phyloP scores from a whole-genome alignment of 2,888 invertebrate species.

The Lobophora halterata region DNA sequence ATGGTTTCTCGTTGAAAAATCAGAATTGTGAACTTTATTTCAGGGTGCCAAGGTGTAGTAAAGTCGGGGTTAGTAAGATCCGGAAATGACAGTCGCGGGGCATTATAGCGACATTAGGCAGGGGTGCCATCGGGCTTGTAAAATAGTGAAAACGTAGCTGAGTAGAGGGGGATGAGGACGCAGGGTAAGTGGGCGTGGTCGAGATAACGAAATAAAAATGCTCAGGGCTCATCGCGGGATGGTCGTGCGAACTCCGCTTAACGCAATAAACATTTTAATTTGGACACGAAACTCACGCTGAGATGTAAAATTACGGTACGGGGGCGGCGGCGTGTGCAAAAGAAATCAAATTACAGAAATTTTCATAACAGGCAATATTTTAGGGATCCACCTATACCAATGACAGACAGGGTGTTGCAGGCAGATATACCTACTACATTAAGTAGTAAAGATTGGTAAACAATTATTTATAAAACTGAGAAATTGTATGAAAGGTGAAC shows the following conservation, averaged over 20 bases:
- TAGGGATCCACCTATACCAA: constrained; percentile 26
- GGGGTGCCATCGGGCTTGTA: constrained; percentile 65
- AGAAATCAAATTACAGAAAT: constrained; percentile 69
- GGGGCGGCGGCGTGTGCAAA: constrained; percentile 64
- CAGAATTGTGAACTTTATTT: constrained; percentile 48
- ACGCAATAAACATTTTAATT: constrained; percentile 81
- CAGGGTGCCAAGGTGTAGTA: constrained; percentile 43
- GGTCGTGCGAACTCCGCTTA: constrained; percentile 76
- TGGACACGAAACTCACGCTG: constrained; percentile 78
- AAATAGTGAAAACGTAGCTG: constrained; percentile 61
- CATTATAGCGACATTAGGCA: constrained; percentile 70
- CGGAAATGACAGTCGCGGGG: constrained; percentile 70
- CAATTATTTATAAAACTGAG: too few relatives aligned
- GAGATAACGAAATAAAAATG: constrained; percentile 76
- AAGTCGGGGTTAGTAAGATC: constrained; percentile 28
- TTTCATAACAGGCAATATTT: constrained; percentile 47
- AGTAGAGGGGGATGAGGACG: constrained; percentile 47
- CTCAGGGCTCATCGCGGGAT: constrained; percentile 57
- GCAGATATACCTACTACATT: too few relatives aligned
- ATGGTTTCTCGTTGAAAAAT: constrained; percentile 31
- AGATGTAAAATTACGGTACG: constrained; percentile 70
- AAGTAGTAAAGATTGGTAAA: too few relatives aligned
- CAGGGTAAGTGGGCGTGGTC: constrained; percentile 68
- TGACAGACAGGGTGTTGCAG: constrained; percentile 18
- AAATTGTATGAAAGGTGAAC: too few relatives aligned